Conservation (phyloP, 2,888 invertebrate species). For the Eristalinus sepulchralis region DNA sequence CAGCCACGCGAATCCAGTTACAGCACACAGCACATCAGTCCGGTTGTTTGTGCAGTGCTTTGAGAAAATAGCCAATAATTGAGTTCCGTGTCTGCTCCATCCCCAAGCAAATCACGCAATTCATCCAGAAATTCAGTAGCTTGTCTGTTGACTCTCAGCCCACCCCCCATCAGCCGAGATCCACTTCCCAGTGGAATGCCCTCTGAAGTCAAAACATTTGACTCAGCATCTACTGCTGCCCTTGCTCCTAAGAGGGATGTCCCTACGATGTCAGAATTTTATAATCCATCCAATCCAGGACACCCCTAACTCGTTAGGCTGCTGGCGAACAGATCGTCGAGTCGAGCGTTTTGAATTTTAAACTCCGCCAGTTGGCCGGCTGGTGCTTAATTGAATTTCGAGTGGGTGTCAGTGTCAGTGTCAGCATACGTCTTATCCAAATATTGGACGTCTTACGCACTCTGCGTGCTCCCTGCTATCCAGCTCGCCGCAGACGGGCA, state of each 20-base stretch:
- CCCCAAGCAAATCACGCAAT: background rate
- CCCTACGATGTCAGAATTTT: slow-evolving; percentile 31
- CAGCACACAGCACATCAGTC: background rate
- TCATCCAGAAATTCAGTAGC: background rate
- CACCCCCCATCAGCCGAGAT: background rate
- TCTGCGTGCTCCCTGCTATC: slow-evolving; percentile 29
- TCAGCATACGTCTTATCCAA: slow-evolving; percentile 45
- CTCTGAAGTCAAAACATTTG: slow-evolving; percentile 40
- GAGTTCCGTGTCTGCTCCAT: background rate
- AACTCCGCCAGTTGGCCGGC: background rate
- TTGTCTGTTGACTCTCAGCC: background rate
- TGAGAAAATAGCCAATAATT: background rate
- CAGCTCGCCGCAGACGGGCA: background rate
- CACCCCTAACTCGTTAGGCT: background rate
- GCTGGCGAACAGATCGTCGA: background rate
- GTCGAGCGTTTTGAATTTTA: background rate
- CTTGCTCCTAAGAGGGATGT: background rate
- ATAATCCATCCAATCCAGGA: slow-evolving; percentile 31
- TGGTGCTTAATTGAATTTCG: slow-evolving; percentile 60
- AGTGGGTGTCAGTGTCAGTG: slow-evolving; percentile 61
- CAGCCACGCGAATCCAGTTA: background rate
- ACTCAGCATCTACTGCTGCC: slow-evolving; percentile 32
- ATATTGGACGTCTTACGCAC: slow-evolving; percentile 60
- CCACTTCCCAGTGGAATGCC: background rate
- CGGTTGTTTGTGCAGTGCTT: background rate